Base-by-base conservation (phyloP, 2,797 vertebrate genomes). In the Stomatorhinus walkeri region DNA sequence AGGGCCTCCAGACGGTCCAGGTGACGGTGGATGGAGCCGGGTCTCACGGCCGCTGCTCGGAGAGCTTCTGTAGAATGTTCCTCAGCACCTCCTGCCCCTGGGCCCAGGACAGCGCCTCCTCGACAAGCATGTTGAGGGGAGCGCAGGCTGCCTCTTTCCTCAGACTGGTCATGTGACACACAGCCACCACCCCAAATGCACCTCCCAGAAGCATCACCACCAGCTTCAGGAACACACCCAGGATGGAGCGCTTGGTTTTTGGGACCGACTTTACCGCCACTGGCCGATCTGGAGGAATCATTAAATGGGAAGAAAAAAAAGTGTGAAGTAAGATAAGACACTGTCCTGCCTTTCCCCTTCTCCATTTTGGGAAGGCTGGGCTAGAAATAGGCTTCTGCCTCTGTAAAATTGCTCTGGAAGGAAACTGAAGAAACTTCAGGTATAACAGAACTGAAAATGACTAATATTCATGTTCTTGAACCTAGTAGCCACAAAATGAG, bases 121-220 rank as follows among this genome's bases (percentile, higher is more conserved):
- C 96, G 10, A 96, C 95, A 72, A 97, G 93, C 9, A 91, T 12
- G 87, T 96, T 97, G 88, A 99, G 61, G 0, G 96, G 95, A 91
- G 93, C 0, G 0, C 98, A 99, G 83, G 96, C 76, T 0, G 94
- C 94, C 81, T 97, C 96, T 85, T 87, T 95, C 83, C 91, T 95
- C 91, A 99, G 95, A 92, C 96, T 96, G 0, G 97, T 97, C 92
- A 97, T 90, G 83, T 91, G 96, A 91, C 98, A 99, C 48, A 93
- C 93, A 0, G 94, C 94, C 56, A 96, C 91, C 0, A 93, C 89
- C 24, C 40, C 86, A 19, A 61, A 61, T 1, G 12, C 28, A 0
- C 93, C 95, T 0, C 95, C 93, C 88, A 95, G 91, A 0, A 97
- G 88, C 24, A 98, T 79, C 46, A 97, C 91, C 0, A 97, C 88